Evolutionary conservation across 1,140 invertebrate species (phyloP).

Genomic region (Ditylenchus dipsaci): DNA sequence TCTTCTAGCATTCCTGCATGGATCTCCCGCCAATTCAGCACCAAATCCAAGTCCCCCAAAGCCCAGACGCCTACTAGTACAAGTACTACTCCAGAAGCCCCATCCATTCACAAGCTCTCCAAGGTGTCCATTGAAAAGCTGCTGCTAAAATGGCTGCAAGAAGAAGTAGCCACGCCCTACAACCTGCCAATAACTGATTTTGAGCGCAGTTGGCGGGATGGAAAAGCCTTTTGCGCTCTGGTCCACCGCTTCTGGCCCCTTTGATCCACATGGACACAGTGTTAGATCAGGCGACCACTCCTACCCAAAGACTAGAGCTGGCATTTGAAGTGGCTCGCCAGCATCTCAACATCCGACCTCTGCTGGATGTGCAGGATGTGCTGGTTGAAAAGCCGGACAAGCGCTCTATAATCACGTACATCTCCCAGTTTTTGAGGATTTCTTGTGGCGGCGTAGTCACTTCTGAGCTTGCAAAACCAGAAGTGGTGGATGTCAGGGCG

Average conservation of each 20-base stretch:
- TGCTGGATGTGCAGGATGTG: conserved; percentile 74
- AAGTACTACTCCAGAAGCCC: neutral
- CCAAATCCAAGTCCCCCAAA: neutral
- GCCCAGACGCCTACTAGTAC: neutral
- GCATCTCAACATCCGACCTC: conserved; percentile 81
- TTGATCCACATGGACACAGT: conserved; percentile 77
- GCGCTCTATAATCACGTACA: conserved; percentile 98
- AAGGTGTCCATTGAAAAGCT: conserved; percentile 1
- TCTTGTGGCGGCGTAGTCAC: neutral
- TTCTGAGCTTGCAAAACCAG: neutral
- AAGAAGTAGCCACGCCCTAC: conserved; percentile 67
- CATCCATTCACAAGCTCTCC: neutral
- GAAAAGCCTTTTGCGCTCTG: conserved; percentile 88
- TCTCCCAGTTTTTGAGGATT: conserved; percentile 82
- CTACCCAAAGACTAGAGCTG: conserved; percentile 77
- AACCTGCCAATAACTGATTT: conserved; percentile 87
- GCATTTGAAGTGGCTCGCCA: conserved; percentile 87
- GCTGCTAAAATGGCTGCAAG: conserved; percentile 12
- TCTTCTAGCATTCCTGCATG: neutral
- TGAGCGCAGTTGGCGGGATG: conserved; percentile 91
- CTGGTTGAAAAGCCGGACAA: conserved; percentile 81
- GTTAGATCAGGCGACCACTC: conserved; percentile 70
- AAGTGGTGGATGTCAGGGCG: neutral
- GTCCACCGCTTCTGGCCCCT: conserved; percentile 91
- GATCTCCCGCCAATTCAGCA: neutral